Percentiles rank a stretch among this genome's conserved stretches.
These are phyloP conservation scores for Cylloceria caligata DNA, from an alignment of 2,888 invertebrate genomes.

Conservation along the genomic window DNA sequence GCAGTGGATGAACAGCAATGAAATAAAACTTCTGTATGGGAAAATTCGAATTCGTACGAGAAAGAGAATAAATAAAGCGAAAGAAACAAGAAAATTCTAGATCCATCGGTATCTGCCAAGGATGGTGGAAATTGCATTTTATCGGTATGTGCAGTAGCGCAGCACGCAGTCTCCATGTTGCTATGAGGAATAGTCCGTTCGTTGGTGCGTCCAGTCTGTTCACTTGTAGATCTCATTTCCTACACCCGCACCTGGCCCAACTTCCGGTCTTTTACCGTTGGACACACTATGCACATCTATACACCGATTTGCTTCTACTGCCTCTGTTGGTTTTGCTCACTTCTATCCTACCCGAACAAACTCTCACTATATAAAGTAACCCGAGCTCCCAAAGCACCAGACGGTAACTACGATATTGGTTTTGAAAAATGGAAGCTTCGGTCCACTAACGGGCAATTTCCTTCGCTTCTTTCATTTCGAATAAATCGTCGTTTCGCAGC, in stretches of 20 bases:
- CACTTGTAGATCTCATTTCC: conserved; percentile 76
- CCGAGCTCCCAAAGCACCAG: neutral
- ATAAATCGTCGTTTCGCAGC: conserved; percentile 48
- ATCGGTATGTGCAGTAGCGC: conserved; percentile 58
- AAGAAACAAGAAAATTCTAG: conserved; percentile 24
- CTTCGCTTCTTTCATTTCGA: conserved; percentile 69
- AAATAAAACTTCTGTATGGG: neutral
- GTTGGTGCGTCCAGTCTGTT: conserved; percentile 66
- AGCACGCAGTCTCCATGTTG: neutral
- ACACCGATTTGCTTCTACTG: neutral
- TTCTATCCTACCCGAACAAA: neutral
- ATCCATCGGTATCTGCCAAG: conserved; percentile 47
- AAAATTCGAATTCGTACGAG: conserved; percentile 12
- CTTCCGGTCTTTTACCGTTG: neutral
- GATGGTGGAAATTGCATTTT: conserved; percentile 77
- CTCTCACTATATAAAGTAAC: neutral
- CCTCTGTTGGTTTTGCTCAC: neutral
- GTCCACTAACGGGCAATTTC: conserved; percentile 75
- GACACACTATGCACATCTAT: neutral
- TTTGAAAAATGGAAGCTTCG: conserved; percentile 75
- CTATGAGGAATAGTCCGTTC: neutral
- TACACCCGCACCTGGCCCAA: conserved; percentile 60
- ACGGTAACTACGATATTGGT: conserved; percentile 67
- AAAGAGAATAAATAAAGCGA: neutral
- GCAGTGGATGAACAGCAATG: neutral